Evolutionary conservation across 2,113 vertebrate species (phyloP).

Genomic region (Bos taurus): ARS-UCD2.0 NC_037330.1:3540501-3541000

Average conservation of each 20-base stretch:
- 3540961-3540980: neutral
- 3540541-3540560: no score
- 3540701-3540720: neutral
- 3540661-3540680: neutral
- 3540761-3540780: neutral
- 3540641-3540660: neutral
- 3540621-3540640: neutral
- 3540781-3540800: neutral
- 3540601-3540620: neutral
- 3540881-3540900: neutral
- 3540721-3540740: neutral
- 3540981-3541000: neutral
- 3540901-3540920: neutral
- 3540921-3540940: neutral
- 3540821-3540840: neutral
- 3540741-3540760: neutral
- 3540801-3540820: neutral
- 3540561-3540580: fast-evolving
- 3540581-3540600: neutral
- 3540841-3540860: neutral
- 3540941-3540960: neutral
- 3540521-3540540: neutral
- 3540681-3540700: neutral
- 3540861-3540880: neutral
- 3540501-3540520: neutral